These are phyloP conservation scores for Bothrops jararaca DNA, from an alignment of 2,113 vertebrate species.

Conservation along the genomic window DNA sequence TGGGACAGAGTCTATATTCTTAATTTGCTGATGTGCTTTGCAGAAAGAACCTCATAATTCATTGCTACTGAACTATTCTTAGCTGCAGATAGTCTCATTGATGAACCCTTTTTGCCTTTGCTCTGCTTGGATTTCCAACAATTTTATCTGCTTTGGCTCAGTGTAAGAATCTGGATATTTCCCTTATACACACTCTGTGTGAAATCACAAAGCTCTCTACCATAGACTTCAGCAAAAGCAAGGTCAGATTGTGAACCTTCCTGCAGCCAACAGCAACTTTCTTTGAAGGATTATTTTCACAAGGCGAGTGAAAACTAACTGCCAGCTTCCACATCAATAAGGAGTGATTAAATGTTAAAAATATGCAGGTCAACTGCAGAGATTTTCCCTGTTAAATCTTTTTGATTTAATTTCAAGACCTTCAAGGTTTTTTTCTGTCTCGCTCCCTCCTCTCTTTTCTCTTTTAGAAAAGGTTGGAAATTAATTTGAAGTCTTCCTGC, in stretches of 20 bases:
- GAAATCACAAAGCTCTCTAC: conserved; percentile 18
- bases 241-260: conserved; percentile 29
- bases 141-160: not conserved
- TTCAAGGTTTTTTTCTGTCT: conserved; percentile 31
- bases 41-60: conserved; percentile 1
- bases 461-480: conserved; percentile 22
- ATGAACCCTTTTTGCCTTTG: not conserved
- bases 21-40: not conserved
- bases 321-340: conserved; percentile 46
- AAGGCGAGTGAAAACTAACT: conserved; percentile 41
- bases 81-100: not conserved
- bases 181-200: not conserved
- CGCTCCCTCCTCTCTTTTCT: not conserved
- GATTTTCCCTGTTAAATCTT: conserved; percentile 61
- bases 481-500: conserved; percentile 63
- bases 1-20: not conserved
- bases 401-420: conserved; percentile 64
- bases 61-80: not conserved
- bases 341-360: conserved; percentile 59
- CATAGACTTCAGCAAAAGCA: conserved; percentile 33
- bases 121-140: not conserved
- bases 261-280: conserved; percentile 27
- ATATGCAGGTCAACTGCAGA: conserved; percentile 51
- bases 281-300: conserved; percentile 46
- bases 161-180: not conserved